Percentiles rank a stretch among this genome's conserved stretches.
Evolutionary conservation across 2,888 invertebrate genomes (phyloP).

Genomic region (Bombylius major): DNA sequence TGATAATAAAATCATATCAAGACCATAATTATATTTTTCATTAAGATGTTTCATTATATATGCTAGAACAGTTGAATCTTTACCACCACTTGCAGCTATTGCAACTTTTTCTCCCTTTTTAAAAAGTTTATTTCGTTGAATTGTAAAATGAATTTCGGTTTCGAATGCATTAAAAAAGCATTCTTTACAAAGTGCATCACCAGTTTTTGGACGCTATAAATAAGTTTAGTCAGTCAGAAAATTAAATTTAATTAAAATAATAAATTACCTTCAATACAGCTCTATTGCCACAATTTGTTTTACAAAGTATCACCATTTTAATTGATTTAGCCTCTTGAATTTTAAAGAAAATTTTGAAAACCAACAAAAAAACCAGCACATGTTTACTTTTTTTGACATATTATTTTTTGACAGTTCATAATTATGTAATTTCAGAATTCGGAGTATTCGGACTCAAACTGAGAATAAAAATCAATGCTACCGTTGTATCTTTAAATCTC

Average conservation of each 20-base stretch:
- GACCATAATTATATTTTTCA: slow-evolving; percentile 75
- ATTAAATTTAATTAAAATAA: slow-evolving; percentile 2
- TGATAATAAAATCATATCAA: slow-evolving; percentile 81
- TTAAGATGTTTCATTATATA: slow-evolving; percentile 86
- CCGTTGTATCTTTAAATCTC: too few species aligned
- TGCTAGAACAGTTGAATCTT: slow-evolving; percentile 96
- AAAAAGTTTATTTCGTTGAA: slow-evolving; percentile 68
- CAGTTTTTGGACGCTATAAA: slow-evolving; percentile 75
- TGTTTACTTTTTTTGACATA: too few species aligned
- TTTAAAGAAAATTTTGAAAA: too few species aligned
- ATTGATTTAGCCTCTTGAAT: neutral
- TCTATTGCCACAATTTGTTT: slow-evolving; percentile 58
- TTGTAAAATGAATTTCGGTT: slow-evolving; percentile 87
- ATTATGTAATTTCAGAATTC: too few species aligned
- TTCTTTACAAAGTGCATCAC: slow-evolving; percentile 82
- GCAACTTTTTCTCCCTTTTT: slow-evolving; percentile 75
- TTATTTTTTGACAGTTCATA: too few species aligned
- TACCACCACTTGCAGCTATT: slow-evolving; percentile 86
- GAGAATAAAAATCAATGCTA: too few species aligned
- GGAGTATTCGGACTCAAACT: too few species aligned
- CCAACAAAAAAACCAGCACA: too few species aligned
- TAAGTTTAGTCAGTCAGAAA: neutral
- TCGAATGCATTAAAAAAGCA: slow-evolving; percentile 93
- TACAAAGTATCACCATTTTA: slow-evolving; percentile 56
- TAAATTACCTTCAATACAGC: slow-evolving; percentile 58